Base-by-base conservation (phyloP, 2,797 vertebrate genomes). In the Microctenopoma stevenorrisi region DNA sequence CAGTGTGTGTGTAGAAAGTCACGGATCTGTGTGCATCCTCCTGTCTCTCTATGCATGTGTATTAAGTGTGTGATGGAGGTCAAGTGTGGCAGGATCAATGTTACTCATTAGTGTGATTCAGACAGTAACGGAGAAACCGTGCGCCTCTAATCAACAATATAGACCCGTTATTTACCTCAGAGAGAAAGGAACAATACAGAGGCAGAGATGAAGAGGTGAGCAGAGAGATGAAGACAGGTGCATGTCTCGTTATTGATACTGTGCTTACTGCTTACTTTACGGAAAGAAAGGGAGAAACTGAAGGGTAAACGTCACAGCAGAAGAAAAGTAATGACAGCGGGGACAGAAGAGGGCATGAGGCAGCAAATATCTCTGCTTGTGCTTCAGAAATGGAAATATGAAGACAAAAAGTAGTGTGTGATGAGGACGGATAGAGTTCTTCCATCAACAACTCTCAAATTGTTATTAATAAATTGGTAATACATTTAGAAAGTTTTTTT, bases 1-100 rank as follows among this genome's bases (percentile, higher is more conserved):
- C 16, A 1, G 44, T 53, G 70, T 53, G 16, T 50, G 16, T 50
- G 63, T 28, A 46, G 30, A 16, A 70, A 44, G 64, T 60, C 7
- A 8, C n/a, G n/a, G 55, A 57, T 56, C 47, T 67, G 76, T 72
- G 59, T 63, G 46, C 54, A 59, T 70, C 16, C 74, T 50, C 35
- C 60, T 51, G 47, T 56, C 51, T 72, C 35, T 49, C 22, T 7
- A 64, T 70, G 63, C 37, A 22, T 7, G 14, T 53, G 37, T 78
- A 86, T 90, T 74, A 88, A 90, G 81, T 74, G 43, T 4, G 3
- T 67, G 76, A 86, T 86, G 73, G 86, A 90, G 76, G 87, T 79
- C 75, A 90, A 91, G 85, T 73, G 83, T 84, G 76, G 69, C 64
- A 65, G 72, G 82, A 90, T 93, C 89, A 77, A 90, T 92, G 75